Base-by-base conservation (phyloP, 2,113 vertebrate species). In the Microcebus murinus region DNA sequence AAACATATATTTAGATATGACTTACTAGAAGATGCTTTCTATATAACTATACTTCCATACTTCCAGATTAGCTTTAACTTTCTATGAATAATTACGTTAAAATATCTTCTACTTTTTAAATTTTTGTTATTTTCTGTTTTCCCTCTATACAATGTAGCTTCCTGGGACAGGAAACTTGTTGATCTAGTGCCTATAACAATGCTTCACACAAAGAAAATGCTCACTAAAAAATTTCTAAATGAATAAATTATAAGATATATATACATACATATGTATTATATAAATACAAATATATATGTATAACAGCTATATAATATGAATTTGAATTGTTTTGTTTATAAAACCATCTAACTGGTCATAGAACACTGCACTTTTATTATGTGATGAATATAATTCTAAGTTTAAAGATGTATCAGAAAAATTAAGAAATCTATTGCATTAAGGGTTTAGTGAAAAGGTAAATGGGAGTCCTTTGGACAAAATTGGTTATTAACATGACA, bases 401-500 rank as follows among this genome's bases (percentile, higher is more conserved):
- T 65, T n/a, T 87, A 70, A 95, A 81, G 8, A 5, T 18, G 0
- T 7, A 71, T 25, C n/a, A 48, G 31, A 65, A 92, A 89, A 92
- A 45, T 74, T 67, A 95, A 93, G 34, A 11, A 90, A 92, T 79
- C 77, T 9, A 50, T 87, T 90, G 1, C 20, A 81, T 3, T 85
- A 34, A 71, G 9, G 70, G 0, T 81, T 36, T 67, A 55, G 10
- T 93, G 12, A 45, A 97, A 92, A 90, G 20, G 45, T 82, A 82
- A 90, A 74, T 73, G 18, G 61, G 6, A 65, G 52, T 81, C 20
- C 14, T 91, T 95, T 29, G 48, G 79, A 87, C 29, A 93, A 94
- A 91, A 85, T 34, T 91, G 36, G 45, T 89, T 91, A 96, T 93
- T 95, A 91, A 79, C 36, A 79, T 82, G 86, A 95, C 65, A 94